A percentile compares a stretch with the other conserved stretches of the same genome.
Conservation (phyloP, 2,113 vertebrate species). For the Macroglossus sobrinus region DNA sequence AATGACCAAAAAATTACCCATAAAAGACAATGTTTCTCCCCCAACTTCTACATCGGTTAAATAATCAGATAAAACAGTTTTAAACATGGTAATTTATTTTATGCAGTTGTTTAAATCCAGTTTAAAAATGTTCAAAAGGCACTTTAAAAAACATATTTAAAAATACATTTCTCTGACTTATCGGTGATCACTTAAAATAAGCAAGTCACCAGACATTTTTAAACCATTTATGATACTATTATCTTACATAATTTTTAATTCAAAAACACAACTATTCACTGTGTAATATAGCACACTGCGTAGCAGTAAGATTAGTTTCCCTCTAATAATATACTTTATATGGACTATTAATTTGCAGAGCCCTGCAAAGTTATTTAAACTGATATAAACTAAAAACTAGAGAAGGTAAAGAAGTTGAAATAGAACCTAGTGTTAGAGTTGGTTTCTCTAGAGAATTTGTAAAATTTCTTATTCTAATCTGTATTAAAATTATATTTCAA, state of each 20-base stretch:
- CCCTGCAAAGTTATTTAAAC: constrained; percentile 45
- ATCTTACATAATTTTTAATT: constrained; percentile 65
- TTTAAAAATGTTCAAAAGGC: constrained; percentile 74
- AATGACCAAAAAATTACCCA: background rate
- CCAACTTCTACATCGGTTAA: constrained; percentile 23
- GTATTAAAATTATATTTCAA: constrained; percentile 50
- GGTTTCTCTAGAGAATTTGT: constrained; percentile 37
- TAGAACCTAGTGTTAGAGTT: background rate
- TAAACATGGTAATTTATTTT: constrained; percentile 75
- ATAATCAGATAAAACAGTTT: constrained; percentile 67
- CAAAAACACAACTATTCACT: constrained; percentile 63
- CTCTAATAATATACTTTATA: constrained; percentile 53
- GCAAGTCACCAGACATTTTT: constrained; percentile 72
- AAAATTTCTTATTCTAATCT: background rate
- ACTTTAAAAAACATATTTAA: constrained; percentile 72
- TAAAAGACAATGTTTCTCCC: background rate
- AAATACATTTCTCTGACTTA: constrained; percentile 74
- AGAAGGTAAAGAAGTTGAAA: constrained; percentile 25
- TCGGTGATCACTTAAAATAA: constrained; percentile 77
- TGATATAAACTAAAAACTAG: constrained; percentile 37
- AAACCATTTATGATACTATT: constrained; percentile 66
- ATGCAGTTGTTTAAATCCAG: constrained; percentile 64
- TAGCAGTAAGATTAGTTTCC: constrained; percentile 76
- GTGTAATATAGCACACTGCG: constrained; percentile 71
- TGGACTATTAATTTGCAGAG: constrained; percentile 42